These are phyloP conservation scores for Falco concolor DNA, from an alignment of 2,797 vertebrate genomes.

Conservation along the genomic window DNA sequence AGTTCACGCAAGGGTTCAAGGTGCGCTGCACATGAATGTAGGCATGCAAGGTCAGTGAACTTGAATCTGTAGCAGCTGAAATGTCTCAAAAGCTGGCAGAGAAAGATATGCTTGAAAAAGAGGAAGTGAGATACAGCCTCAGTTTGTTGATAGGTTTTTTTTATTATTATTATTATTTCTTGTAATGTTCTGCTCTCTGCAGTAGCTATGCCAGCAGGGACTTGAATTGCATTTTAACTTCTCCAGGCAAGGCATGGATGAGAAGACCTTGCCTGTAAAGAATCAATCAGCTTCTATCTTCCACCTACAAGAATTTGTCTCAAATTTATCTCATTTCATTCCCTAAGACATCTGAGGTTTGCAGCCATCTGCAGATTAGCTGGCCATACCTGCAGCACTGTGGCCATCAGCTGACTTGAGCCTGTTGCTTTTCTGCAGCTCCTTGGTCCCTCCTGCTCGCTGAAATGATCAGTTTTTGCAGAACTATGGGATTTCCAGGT, in stretches of 20 bases:
- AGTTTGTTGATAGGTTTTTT: too few relatives aligned
- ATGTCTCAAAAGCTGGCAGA: not conserved
- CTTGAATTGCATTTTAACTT: not conserved
- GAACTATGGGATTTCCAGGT: not conserved
- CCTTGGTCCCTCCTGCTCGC: not conserved
- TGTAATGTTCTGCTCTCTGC: not conserved
- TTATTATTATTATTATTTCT: too few relatives aligned
- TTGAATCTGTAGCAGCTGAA: not conserved
- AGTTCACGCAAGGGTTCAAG: not conserved
- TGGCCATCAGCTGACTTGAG: not conserved
- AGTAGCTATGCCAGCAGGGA: not conserved
- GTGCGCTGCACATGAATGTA: not conserved
- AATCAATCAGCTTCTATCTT: not conserved
- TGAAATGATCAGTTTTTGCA: not conserved
- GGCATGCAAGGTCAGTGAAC: not conserved
- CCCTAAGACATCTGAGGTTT: not conserved
- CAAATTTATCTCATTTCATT: not conserved
- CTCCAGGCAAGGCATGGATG: not conserved
- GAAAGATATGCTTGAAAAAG: not conserved
- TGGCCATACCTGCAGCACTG: not conserved
- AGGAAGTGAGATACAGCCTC: not conserved
- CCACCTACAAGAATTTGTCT: not conserved
- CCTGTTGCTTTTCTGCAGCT: not conserved
- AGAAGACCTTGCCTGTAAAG: not conserved
- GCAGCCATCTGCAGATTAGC: too few relatives aligned